Evolutionary conservation across 2,888 invertebrate genomes (phyloP).

Genomic region (Agelastica alni): DNA sequence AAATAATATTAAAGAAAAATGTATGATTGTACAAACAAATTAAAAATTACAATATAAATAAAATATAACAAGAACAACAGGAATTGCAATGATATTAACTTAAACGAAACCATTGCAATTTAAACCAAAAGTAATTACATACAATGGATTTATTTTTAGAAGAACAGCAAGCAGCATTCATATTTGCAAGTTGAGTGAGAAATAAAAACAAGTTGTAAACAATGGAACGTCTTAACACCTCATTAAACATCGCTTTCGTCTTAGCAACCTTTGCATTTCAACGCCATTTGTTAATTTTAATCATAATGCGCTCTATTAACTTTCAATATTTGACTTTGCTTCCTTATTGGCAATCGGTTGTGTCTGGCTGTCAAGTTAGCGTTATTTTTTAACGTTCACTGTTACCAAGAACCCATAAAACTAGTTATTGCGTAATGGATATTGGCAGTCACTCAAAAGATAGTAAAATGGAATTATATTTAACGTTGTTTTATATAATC

Average conservation of each 20-base stretch:
- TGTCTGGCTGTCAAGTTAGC: constrained; percentile 14
- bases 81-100: too few relatives aligned
- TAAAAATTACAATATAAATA: too few relatives aligned
- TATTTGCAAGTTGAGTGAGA: constrained; percentile 19
- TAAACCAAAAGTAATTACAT: constrained; percentile 8
- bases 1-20: too few relatives aligned
- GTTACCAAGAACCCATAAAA: constrained; percentile 11
- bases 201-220: constrained; percentile 18
- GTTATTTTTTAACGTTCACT: constrained; percentile 5
- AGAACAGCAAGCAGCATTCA: constrained; percentile 5
- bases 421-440: constrained; percentile 12
- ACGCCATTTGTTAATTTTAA: constrained; percentile 20
- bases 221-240: constrained; percentile 27
- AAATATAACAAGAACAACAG: too few relatives aligned
- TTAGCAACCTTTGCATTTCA: constrained; percentile 17
- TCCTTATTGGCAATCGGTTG: constrained; percentile 21
- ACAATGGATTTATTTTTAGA: constrained; percentile 13
- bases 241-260: constrained; percentile 24
- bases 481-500: constrained; percentile 2
- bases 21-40: too few relatives aligned
- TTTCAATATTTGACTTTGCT: constrained; percentile 14
- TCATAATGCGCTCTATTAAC: constrained; percentile 19
- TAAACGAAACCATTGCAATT: constrained; percentile 29
- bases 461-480: not conserved
- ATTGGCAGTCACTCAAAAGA: constrained; percentile 18